These are phyloP conservation scores for Alosa alosa DNA, from an alignment of 2,113 vertebrate genomes.

Conservation along the genomic window DNA sequence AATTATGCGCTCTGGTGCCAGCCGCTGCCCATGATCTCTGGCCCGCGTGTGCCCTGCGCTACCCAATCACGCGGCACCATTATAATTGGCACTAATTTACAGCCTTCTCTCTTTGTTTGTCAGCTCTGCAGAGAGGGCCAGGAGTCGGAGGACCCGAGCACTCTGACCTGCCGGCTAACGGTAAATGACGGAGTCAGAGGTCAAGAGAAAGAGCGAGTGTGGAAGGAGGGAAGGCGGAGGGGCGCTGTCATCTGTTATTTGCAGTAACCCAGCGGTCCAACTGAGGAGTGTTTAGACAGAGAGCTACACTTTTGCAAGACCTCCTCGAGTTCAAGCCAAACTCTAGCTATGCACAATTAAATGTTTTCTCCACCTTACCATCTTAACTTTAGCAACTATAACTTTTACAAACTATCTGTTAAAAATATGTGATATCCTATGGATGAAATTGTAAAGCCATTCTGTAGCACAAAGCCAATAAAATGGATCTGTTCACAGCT, in stretches of 20 bases:
- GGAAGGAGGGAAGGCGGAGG: slow-evolving; percentile 44
- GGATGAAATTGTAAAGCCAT: neutral
- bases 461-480: neutral
- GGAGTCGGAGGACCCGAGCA: slow-evolving; percentile 23
- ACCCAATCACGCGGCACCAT: slow-evolving; percentile 54
- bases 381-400: neutral
- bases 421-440: neutral
- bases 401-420: neutral
- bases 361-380: neutral
- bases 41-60: slow-evolving; percentile 42
- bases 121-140: slow-evolving; percentile 34
- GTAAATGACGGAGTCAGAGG: slow-evolving; percentile 52
- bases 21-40: slow-evolving; percentile 25
- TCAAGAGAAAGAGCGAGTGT: slow-evolving; percentile 41
- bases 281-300: neutral
- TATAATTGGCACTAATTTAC: slow-evolving; percentile 66
- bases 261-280: neutral
- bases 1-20: slow-evolving; percentile 45
- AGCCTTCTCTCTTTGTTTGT: slow-evolving; percentile 46
- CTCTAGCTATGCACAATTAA: neutral
- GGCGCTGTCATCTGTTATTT: neutral
- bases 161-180: slow-evolving; percentile 57
- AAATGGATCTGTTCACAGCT: neutral
- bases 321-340: neutral
- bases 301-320: neutral